Percentiles rank a stretch among this genome's conserved stretches.
phyloP scores from a whole-genome alignment of 2,888 invertebrate species.

The Drosophila borealis region DNA sequence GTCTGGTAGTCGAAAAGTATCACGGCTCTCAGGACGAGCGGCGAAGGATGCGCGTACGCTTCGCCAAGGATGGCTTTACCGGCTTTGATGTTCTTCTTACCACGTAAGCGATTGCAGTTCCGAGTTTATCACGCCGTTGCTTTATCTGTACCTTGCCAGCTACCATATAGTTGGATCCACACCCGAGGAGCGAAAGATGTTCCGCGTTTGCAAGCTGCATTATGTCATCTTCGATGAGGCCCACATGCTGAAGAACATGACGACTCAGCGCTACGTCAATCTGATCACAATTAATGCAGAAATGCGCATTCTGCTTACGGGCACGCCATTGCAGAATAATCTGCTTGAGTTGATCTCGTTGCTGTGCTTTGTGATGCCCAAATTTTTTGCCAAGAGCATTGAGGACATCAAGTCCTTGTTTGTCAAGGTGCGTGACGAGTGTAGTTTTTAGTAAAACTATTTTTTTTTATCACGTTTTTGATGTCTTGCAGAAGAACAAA shows the following conservation, averaged over 20 bases:
- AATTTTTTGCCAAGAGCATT: constrained; percentile 95
- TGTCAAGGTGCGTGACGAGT: constrained; percentile 87
- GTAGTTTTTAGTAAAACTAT: neutral
- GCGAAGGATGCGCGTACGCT: constrained; percentile 90
- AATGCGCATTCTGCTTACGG: constrained; percentile 94
- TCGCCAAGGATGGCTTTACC: constrained; percentile 89
- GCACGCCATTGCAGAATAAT: constrained; percentile 98
- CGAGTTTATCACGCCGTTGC: neutral
- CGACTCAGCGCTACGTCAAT: constrained; percentile 94
- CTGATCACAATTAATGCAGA: constrained; percentile 95
- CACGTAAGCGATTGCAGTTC: constrained; percentile 87
- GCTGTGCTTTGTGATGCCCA: constrained; percentile 97
- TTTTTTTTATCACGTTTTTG: neutral
- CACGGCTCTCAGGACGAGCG: constrained; percentile 95
- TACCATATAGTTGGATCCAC: constrained; percentile 88
- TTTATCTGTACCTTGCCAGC: constrained; percentile 51
- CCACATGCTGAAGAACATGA: constrained; percentile 99
- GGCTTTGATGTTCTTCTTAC: constrained; percentile 94
- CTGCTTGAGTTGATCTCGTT: constrained; percentile 97
- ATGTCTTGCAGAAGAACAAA: constrained; percentile 85
- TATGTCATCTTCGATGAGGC: constrained; percentile 99
- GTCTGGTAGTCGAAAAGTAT: constrained; percentile 92
- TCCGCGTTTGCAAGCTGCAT: constrained; percentile 94
- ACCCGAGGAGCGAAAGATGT: constrained; percentile 95
- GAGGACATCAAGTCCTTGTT: constrained; percentile 95